Conservation (phyloP, 2,113 vertebrate genomes). For the Delphinapterus leucas region DNA sequence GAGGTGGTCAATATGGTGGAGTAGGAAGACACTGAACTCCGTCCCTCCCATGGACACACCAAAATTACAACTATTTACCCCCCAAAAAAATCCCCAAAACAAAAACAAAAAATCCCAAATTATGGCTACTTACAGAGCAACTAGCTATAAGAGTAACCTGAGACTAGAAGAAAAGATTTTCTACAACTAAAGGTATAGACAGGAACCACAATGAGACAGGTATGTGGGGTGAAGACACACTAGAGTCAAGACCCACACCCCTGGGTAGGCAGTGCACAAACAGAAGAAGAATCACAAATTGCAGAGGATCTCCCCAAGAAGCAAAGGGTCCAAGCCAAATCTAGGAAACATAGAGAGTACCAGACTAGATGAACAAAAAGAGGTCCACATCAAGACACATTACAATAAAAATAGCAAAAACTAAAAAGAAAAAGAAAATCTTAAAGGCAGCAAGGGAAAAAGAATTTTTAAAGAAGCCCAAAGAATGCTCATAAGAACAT, state of each 20-base stretch:
- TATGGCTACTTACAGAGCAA: neutral
- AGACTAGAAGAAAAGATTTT: neutral
- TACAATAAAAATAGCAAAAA: neutral
- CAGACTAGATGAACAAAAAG: neutral
- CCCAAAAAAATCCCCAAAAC: neutral
- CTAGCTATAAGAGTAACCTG: neutral
- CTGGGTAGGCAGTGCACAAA: neutral
- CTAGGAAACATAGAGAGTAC: neutral
- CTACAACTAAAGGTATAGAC: neutral
- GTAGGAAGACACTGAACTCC: neutral
- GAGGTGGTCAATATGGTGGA: neutral
- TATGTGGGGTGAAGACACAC: neutral
- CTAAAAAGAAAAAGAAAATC: neutral
- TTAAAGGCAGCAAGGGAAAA: neutral
- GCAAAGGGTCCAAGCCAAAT: neutral
- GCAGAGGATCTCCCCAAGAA: neutral
- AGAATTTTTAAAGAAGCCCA: neutral
- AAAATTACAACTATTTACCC: neutral
- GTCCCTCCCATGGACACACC: neutral
- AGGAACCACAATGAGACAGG: neutral
- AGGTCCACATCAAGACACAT: neutral
- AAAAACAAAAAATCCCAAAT: neutral
- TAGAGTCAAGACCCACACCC: neutral
- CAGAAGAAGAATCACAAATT: neutral
- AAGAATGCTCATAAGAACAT: neutral